Conservation (phyloP, 2,113 vertebrate species). For the Tricholaema leucomelas region DNA sequence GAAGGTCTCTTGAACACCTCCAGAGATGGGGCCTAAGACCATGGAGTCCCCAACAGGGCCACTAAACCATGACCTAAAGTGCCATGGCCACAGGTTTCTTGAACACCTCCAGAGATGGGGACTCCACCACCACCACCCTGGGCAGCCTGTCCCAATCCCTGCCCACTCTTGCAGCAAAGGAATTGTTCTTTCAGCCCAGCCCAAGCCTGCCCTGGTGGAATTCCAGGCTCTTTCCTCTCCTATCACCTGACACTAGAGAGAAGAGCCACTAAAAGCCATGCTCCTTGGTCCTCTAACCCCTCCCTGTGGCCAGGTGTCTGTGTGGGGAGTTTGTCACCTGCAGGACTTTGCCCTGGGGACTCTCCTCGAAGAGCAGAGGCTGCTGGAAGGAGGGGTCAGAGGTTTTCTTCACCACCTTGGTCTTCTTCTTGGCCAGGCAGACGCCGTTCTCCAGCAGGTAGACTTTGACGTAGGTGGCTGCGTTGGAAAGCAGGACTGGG, state of each 20-base stretch:
- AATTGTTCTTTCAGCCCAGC: no score
- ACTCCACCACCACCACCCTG: no score
- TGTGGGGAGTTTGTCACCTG: constrained; percentile 78
- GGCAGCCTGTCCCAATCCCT: no score
- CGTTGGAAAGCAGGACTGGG: background rate
- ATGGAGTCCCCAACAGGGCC: background rate
- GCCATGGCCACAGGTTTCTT: no score
- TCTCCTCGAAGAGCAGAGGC: constrained; percentile 94
- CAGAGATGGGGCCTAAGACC: background rate
- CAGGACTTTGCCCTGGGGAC: constrained; percentile 93
- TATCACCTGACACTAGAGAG: no score
- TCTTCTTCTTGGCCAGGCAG: constrained; percentile 98
- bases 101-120: no score
- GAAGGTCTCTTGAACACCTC: no score
- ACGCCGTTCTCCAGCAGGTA: constrained; percentile 93
- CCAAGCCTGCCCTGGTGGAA: no score
- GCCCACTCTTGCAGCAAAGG: no score
- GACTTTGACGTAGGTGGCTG: constrained; percentile 94
- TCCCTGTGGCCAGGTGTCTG: rapidly evolving
- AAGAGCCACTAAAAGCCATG: no score
- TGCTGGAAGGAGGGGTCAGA: constrained; percentile 95
- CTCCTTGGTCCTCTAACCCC: background rate
- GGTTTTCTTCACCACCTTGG: constrained; percentile 91
- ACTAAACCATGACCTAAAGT: no score
- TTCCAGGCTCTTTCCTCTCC: no score